Conservation (phyloP, 53 echinoderm and acorn worm species). For the Actinopyga echinites region DNA sequence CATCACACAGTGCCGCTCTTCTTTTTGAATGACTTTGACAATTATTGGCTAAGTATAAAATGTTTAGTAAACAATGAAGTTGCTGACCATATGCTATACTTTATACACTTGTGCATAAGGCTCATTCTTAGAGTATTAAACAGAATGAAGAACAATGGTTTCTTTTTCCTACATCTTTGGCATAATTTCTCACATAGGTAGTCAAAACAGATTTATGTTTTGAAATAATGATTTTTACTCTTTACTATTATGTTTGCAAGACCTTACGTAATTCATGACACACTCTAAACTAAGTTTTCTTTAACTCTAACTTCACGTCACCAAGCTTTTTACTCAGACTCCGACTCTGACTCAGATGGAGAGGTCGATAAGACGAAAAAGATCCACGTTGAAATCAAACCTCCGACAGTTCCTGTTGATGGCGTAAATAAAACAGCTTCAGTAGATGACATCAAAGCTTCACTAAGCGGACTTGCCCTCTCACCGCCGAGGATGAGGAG, state of each 20-base stretch:
- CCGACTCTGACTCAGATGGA: constrained; percentile 84
- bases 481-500: constrained; percentile 81
- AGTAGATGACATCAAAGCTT: constrained; percentile 89
- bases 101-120: too few relatives aligned
- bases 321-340: constrained; percentile 79
- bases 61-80: too few relatives aligned
- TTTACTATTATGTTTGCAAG: background rate
- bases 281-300: constrained; percentile 2
- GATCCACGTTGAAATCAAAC: constrained; percentile 97
- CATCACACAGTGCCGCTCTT: too few relatives aligned
- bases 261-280: background rate
- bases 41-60: too few relatives aligned
- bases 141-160: too few relatives aligned
- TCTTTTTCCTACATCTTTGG: too few relatives aligned
- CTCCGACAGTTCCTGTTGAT: constrained; percentile 55
- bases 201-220: too few relatives aligned
- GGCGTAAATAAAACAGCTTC: constrained; percentile 66
- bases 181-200: too few relatives aligned
- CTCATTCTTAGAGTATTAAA: too few relatives aligned
- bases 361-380: constrained; percentile 72
- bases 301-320: constrained; percentile 33
- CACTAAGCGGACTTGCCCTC: constrained; percentile 77
- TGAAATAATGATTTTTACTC: too few relatives aligned
- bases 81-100: too few relatives aligned
- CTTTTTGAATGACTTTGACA: too few relatives aligned